Conservation (phyloP, 2,888 invertebrate species). For the Catocala fraxini region DNA sequence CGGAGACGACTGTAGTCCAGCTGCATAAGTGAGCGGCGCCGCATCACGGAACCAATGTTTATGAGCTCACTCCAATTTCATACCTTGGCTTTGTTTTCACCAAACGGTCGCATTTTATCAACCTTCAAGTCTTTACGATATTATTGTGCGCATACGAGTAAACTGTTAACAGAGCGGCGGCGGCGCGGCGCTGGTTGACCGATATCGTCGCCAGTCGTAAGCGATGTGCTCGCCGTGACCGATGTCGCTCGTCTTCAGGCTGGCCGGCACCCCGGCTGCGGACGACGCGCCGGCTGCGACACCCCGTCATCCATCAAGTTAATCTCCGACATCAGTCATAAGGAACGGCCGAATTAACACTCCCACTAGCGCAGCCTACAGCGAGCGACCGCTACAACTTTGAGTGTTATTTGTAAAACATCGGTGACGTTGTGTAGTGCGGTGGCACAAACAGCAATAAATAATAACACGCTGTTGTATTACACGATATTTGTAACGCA, state of each 20-base stretch:
- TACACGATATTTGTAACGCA: not conserved
- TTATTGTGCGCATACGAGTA: too few species aligned
- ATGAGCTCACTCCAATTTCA: too few species aligned
- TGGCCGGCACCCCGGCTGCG: not conserved
- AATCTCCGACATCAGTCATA: conserved; percentile 33
- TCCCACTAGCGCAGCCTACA: not conserved
- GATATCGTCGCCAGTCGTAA: not conserved
- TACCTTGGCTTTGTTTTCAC: too few species aligned
- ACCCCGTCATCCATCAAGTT: conserved; percentile 25
- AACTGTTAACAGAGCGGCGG: too few species aligned
- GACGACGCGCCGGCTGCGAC: not conserved
- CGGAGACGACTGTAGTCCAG: too few species aligned
- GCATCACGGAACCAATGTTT: too few species aligned
- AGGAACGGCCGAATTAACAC: conserved; percentile 7
- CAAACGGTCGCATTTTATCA: too few species aligned
- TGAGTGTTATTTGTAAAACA: not conserved
- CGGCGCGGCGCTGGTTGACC: too few species aligned
- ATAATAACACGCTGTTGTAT: too few species aligned
- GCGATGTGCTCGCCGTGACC: conserved; percentile 7
- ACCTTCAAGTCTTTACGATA: too few species aligned
- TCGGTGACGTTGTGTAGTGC: not conserved
- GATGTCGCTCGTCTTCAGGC: not conserved
- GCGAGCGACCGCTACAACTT: not conserved
- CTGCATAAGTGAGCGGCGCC: too few species aligned
- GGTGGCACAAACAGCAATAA: not conserved